Percentiles rank a stretch among this genome's conserved stretches.
phyloP scores from a whole-genome alignment of 2,888 invertebrate species.

The Alsophila aescularia region DNA sequence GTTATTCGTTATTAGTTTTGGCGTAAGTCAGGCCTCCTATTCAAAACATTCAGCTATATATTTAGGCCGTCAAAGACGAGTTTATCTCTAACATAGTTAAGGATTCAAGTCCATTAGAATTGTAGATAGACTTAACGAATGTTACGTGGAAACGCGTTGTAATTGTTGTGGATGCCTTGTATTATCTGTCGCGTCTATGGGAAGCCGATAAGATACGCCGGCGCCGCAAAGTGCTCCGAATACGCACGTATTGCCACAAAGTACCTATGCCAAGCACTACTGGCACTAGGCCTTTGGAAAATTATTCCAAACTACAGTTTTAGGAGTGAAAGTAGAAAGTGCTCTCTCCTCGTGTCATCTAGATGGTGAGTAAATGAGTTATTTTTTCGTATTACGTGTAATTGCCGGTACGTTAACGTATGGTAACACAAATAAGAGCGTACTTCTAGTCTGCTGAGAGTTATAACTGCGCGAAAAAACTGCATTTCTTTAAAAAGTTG shows the following conservation, averaged over 20 bases:
- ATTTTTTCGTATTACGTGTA: conserved; percentile 14
- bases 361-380: conserved; percentile 53
- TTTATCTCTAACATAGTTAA: conserved; percentile 61
- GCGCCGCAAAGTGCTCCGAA: conserved; percentile 29
- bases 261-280: conserved; percentile 42
- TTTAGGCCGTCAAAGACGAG: conserved; percentile 44
- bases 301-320: conserved; percentile 50
- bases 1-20: conserved; percentile 67
- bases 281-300: conserved; percentile 54
- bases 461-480: conserved; percentile 18
- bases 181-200: conserved; percentile 45
- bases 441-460: conserved; percentile 32
- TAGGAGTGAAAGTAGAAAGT: conserved; percentile 69
- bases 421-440: conserved; percentile 16
- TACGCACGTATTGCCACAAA: conserved; percentile 32
- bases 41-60: conserved; percentile 55
- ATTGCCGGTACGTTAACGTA: conserved; percentile 13
- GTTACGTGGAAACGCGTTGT: conserved; percentile 28
- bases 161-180: conserved; percentile 42
- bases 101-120: conserved; percentile 59
- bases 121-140: conserved; percentile 36
- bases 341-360: conserved; percentile 54
- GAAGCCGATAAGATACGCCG: conserved; percentile 54
- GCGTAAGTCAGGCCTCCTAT: conserved; percentile 62
- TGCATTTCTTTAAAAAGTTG: conserved; percentile 11